Evolutionary conservation across 2,113 vertebrate species (phyloP).

Genomic region (Perca flavescens): DNA sequence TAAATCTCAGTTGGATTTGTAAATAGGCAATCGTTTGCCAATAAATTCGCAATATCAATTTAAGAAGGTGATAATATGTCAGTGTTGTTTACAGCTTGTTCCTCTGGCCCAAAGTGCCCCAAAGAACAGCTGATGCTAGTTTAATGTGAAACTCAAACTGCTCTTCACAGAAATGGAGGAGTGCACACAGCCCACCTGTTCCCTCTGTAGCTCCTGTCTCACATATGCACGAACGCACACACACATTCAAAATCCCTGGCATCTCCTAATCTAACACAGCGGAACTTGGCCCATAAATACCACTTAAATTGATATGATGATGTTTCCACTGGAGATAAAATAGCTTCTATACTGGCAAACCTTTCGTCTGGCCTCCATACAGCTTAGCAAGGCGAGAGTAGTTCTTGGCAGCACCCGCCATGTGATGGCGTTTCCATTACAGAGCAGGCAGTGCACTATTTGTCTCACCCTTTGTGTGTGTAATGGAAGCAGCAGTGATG

Average conservation of each 20-base stretch:
- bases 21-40: not conserved
- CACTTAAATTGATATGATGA: constrained; percentile 37
- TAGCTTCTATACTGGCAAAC: constrained; percentile 22
- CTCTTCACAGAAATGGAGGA: not conserved
- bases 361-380: constrained; percentile 37
- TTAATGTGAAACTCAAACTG: not conserved
- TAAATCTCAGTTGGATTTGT: not conserved
- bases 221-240: not conserved
- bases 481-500: constrained; percentile 52
- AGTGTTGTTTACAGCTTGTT: not conserved
- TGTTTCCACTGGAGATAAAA: constrained; percentile 45
- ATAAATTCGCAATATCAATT: not conserved
- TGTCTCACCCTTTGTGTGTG: constrained; percentile 60
- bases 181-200: not conserved
- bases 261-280: constrained; percentile 26
- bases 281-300: constrained; percentile 38
- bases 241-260: constrained; percentile 13
- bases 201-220: not conserved
- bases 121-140: not conserved
- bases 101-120: not conserved
- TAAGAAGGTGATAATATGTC: not conserved
- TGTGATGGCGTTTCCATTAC: constrained; percentile 58
- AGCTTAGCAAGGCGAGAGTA: constrained; percentile 37
- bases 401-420: constrained; percentile 56
- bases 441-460: constrained; percentile 43